Base-by-base conservation (phyloP, 1,140 invertebrate species). In the Globodera ellingtonae region DNA sequence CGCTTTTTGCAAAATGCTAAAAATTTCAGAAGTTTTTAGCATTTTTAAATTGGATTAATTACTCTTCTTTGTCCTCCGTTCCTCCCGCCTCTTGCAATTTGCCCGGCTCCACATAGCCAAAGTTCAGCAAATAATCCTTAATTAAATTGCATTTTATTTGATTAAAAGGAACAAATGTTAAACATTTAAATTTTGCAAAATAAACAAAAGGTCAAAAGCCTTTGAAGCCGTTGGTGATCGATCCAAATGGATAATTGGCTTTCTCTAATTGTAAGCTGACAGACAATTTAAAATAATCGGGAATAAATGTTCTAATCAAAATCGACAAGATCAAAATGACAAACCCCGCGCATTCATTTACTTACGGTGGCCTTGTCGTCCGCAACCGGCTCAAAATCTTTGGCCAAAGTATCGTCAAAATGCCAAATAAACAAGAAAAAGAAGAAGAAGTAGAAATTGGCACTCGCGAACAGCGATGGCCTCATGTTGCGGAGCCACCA, bases 71-170 rank as follows among this genome's bases (percentile, higher is more conserved):
- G 18, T 75, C 48, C 59, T 79, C 46, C 46, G 46, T 24, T 3
- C 72, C 59, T 13, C n/a, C 71, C 59, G 21, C 59, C 15, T 44
- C 62, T 48, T 24, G 46, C 50, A 79, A 66, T 35, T 79, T n/a
- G 18, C 73, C 48, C 21, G 87, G 88, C 6, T 50, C 48, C 13
- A 89, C 84, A 81, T 88, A 88, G 18, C 87, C 87, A 48, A 88
- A 88, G 13, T 83, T 79, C 83, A 89, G 82, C 24, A 88, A 79
- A 77, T 88, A 88, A 46, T 83, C 75, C 87, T 89, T 78, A 89
- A 76, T 47, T 62, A 75, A n/a, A n/a, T n/a, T n/a, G n/a, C 8
- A 50, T 18, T 50, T 62, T 52, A 9, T 4, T 52, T 52, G 7
- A 9, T 52, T 52, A 9, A 52, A 52, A 52, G 35, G 3, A 35